These are phyloP conservation scores for Cotesia glomerata DNA, from an alignment of 1,140 invertebrate species.

Conservation along the genomic window DNA sequence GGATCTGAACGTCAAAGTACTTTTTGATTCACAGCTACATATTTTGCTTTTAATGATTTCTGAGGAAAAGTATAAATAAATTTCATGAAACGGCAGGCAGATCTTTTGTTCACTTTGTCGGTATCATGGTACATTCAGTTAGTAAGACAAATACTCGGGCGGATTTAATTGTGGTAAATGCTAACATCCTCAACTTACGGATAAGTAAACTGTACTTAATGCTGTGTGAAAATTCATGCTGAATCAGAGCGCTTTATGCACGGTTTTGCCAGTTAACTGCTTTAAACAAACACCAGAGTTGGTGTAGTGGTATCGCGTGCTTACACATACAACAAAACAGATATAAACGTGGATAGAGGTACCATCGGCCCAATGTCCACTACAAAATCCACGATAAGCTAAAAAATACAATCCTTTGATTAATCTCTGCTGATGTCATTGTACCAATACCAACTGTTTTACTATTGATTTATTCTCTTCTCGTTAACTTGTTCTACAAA, in stretches of 20 bases:
- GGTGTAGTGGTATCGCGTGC: not conserved
- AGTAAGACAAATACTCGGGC: constrained; percentile 47
- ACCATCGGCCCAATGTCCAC: too few relatives aligned
- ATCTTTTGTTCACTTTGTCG: too few relatives aligned
- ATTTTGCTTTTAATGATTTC: too few relatives aligned
- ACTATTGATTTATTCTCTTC: too few relatives aligned
- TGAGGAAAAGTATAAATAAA: too few relatives aligned
- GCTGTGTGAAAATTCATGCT: constrained; percentile 17
- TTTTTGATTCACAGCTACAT: too few relatives aligned
- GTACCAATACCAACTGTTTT: too few relatives aligned
- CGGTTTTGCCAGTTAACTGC: constrained; percentile 14
- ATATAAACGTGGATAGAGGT: too few relatives aligned
- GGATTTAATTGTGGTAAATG: constrained; percentile 57
- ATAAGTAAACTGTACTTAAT: constrained; percentile 59
- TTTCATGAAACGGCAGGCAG: not conserved
- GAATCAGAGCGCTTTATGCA: not conserved
- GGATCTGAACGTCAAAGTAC: too few relatives aligned
- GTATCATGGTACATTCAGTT: not conserved
- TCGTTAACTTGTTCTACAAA: too few relatives aligned
- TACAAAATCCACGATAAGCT: too few relatives aligned
- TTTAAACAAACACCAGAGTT: constrained; percentile 20
- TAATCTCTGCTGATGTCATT: not conserved
- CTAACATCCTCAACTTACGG: constrained; percentile 44
- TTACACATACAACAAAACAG: not conserved
- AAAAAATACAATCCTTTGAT: constrained; percentile 2